Percentiles rank a stretch among this genome's conserved stretches.
These are phyloP conservation scores for Zhuqinia jingwanae DNA, from an alignment of 2,888 invertebrate genomes.

Conservation along the genomic window DNA sequence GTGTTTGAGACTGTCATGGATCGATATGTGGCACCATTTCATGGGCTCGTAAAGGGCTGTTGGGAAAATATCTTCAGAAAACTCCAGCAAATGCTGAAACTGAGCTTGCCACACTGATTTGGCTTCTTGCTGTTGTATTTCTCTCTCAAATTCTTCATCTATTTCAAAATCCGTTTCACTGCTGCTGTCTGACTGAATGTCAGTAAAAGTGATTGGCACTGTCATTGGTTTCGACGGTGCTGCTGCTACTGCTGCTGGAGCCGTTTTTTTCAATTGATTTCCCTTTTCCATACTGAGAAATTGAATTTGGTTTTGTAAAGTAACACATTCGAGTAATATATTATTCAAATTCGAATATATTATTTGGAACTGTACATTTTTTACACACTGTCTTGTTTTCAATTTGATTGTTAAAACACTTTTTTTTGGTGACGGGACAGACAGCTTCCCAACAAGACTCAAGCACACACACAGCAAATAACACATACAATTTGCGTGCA, in stretches of 20 bases:
- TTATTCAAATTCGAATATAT: too few relatives aligned
- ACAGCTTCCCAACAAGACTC: too few relatives aligned
- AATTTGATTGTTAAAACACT: too few relatives aligned
- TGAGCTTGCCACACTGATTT: conserved; percentile 48
- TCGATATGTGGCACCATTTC: conserved; percentile 68
- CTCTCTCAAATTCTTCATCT: conserved; percentile 42
- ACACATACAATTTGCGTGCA: too few relatives aligned
- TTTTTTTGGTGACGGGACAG: too few relatives aligned
- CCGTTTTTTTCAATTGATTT: conserved; percentile 25
- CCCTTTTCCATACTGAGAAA: conserved; percentile 22
- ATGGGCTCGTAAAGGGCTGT: conserved; percentile 59
- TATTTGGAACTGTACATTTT: neutral
- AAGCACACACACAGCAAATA: too few relatives aligned
- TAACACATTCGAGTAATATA: too few relatives aligned
- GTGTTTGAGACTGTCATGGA: conserved; percentile 56
- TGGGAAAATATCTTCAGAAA: conserved; percentile 69
- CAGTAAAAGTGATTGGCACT: conserved; percentile 43
- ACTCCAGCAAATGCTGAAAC: conserved; percentile 63
- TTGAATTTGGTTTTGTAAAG: too few relatives aligned
- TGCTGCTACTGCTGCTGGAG: neutral
- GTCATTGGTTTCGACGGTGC: conserved; percentile 24
- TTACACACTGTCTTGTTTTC: neutral
- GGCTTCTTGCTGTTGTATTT: conserved; percentile 2
- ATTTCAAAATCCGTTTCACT: conserved; percentile 63
- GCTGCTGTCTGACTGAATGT: conserved; percentile 31